These are phyloP conservation scores for Danio choprae DNA, from an alignment of 2,797 vertebrate genomes.

Conservation along the genomic window DNA sequence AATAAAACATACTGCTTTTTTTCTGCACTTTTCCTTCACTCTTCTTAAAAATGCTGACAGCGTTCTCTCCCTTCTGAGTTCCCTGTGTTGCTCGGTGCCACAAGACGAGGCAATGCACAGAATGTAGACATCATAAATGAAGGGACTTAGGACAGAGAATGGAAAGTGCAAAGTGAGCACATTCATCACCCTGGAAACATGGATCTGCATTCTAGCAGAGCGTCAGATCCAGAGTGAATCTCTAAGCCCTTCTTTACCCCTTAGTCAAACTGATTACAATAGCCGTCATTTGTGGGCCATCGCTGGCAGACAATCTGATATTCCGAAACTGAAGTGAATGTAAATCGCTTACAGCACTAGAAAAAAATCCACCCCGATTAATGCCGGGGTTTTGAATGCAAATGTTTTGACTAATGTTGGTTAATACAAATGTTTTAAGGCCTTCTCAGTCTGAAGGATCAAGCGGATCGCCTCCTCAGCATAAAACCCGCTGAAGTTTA, in stretches of 20 bases:
- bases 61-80: slow-evolving; percentile 43
- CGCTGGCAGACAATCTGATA: slow-evolving; percentile 27
- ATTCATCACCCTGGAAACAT: slow-evolving; percentile 52
- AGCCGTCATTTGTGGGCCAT: background rate
- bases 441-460: background rate
- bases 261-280: slow-evolving; percentile 32
- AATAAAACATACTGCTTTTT: slow-evolving; percentile 41
- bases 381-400: slow-evolving; percentile 21
- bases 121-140: slow-evolving; percentile 65
- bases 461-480: background rate
- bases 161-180: slow-evolving; percentile 68
- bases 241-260: slow-evolving; percentile 10
- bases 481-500: background rate
- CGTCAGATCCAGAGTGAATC: slow-evolving; percentile 23
- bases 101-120: slow-evolving; percentile 48
- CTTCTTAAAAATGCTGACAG: slow-evolving; percentile 50
- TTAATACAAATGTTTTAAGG: background rate
- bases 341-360: slow-evolving; percentile 8
- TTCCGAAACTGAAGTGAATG: slow-evolving; percentile 19
- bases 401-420: slow-evolving; percentile 28
- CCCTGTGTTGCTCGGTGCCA: slow-evolving; percentile 43
- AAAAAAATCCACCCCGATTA: slow-evolving; percentile 23
- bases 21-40: slow-evolving; percentile 21
- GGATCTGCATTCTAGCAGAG: slow-evolving; percentile 39
- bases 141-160: slow-evolving; percentile 65